Evolutionary conservation across 2,888 invertebrate genomes (phyloP).

Genomic region (Athalia circularis): DNA sequence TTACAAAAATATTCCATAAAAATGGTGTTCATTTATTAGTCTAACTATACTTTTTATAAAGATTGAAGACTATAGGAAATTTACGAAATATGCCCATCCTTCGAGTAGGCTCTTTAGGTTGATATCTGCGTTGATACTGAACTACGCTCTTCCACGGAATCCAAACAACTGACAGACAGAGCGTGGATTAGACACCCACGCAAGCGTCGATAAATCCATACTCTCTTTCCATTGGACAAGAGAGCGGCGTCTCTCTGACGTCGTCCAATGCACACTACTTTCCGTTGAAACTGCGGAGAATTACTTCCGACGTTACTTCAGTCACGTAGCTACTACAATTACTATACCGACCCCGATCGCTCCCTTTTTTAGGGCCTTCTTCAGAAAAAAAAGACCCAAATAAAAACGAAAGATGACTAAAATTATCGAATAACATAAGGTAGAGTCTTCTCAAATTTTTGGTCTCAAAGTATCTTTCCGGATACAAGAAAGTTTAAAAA

Average conservation of each 20-base stretch:
- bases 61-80: constrained; percentile 66
- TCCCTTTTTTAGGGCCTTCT: no score
- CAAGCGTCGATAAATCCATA: constrained; percentile 39
- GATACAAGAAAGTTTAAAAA: no score
- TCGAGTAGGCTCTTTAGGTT: constrained; percentile 18
- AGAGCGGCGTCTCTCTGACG: constrained; percentile 6
- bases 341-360: no score
- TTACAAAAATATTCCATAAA: constrained; percentile 41
- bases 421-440: no score
- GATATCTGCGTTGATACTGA: constrained; percentile 1
- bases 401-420: no score
- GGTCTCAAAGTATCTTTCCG: no score
- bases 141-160: constrained; percentile 32
- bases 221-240: constrained; percentile 1
- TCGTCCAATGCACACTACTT: constrained; percentile 4
- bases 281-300: constrained; percentile 22
- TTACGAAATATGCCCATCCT: constrained; percentile 67
- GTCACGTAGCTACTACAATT: constrained; percentile 32
- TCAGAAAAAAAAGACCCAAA: no score
- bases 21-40: background rate
- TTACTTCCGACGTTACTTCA: constrained; percentile 23
- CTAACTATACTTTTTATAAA: constrained; percentile 65
- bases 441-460: no score
- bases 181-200: constrained; percentile 29
- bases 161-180: constrained; percentile 38